A percentile compares a stretch with the other conserved stretches of the same genome.
Conservation (phyloP, 2,113 vertebrate genomes). For the Vimba vimba region DNA sequence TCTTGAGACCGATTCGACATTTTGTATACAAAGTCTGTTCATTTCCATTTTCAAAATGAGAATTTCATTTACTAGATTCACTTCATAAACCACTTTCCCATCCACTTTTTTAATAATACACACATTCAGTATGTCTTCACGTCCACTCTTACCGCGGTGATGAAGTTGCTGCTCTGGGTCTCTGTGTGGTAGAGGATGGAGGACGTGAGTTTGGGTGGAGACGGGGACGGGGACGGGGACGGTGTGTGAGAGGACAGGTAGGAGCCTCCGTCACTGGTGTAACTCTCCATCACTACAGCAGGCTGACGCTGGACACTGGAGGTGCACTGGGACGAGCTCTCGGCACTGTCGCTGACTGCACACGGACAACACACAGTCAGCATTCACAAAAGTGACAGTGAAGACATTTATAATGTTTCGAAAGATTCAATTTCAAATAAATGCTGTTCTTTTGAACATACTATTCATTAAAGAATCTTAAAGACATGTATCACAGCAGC, state of each 20-base stretch:
- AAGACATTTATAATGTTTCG: background rate
- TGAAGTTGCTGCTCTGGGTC: slow-evolving; percentile 68
- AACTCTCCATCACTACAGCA: slow-evolving; percentile 65
- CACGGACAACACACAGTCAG: background rate
- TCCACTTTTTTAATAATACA: too few species aligned
- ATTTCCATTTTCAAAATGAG: too few species aligned
- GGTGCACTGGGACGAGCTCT: slow-evolving; percentile 77
- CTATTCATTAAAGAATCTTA: background rate
- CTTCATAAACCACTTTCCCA: too few species aligned
- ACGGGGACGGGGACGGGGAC: slow-evolving; percentile 62
- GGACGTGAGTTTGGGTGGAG: slow-evolving; percentile 51
- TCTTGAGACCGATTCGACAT: too few species aligned
- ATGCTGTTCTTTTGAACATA: background rate
- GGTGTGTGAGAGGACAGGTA: slow-evolving; percentile 64
- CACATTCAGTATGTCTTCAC: too few species aligned
- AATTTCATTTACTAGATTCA: too few species aligned
- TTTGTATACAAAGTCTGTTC: too few species aligned
- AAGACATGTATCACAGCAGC: background rate
- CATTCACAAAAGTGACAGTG: background rate
- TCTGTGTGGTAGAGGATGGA: slow-evolving; percentile 69
- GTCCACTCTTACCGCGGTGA: slow-evolving; percentile 74
- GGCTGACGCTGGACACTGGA: slow-evolving; percentile 66
- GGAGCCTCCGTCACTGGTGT: slow-evolving; percentile 65
- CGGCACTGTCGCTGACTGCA: slow-evolving; percentile 75
- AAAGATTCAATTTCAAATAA: background rate